Evolutionary conservation across 2,113 vertebrate species (phyloP).

Genomic region (Paracanthobrama guichenoti): DNA sequence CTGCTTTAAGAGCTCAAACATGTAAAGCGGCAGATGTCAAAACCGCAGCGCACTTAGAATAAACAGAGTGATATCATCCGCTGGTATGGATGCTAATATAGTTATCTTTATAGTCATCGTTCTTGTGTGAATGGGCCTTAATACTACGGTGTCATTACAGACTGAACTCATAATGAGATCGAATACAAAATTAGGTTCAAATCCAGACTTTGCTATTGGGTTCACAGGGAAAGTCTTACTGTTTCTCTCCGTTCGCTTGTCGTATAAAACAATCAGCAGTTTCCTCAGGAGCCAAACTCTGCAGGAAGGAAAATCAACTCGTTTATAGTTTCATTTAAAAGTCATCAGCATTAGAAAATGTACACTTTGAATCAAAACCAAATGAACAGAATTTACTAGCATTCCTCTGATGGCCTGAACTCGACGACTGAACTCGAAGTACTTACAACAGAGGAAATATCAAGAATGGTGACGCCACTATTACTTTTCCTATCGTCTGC

Average conservation of each 20-base stretch:
- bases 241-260: constrained; percentile 90
- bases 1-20: too few species aligned
- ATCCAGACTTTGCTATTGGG: too few species aligned
- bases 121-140: neutral
- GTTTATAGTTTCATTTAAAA: neutral
- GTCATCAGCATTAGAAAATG: neutral
- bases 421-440: constrained; percentile 39
- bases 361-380: neutral
- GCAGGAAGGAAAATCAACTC: constrained; percentile 37
- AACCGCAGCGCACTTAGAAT: too few species aligned
- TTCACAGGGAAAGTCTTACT: constrained; percentile 72
- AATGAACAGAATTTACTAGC: neutral
- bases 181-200: neutral
- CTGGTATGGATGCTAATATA: too few species aligned
- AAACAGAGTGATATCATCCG: too few species aligned
- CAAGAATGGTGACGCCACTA: constrained; percentile 87
- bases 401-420: too few species aligned
- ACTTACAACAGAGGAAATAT: constrained; percentile 95
- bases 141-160: neutral
- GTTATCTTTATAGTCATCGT: too few species aligned
- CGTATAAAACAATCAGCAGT: constrained; percentile 87
- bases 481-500: constrained; percentile 83
- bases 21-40: too few species aligned
- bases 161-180: neutral
- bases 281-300: constrained; percentile 94